Conservation (phyloP, 1,140 invertebrate species). For the Dolichoris vasculosae region DNA sequence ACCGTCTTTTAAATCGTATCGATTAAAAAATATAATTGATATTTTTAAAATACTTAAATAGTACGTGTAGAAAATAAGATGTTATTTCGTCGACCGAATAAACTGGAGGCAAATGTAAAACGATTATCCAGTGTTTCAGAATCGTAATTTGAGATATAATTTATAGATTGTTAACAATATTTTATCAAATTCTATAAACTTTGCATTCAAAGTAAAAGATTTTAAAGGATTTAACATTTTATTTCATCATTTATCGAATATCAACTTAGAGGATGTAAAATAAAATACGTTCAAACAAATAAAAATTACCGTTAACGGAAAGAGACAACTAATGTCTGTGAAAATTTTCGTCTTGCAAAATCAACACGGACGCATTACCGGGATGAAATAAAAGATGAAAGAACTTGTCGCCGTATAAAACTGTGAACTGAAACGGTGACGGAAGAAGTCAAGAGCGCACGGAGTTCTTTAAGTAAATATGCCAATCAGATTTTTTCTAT, state of each 20-base stretch:
- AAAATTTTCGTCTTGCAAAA: slow-evolving; percentile 16
- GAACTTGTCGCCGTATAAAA: not conserved
- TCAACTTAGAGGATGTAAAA: not conserved
- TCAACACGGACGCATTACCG: slow-evolving; percentile 3
- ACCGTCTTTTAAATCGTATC: too few species aligned
- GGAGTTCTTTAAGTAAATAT: slow-evolving; percentile 68
- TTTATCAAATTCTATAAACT: not conserved
- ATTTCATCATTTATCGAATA: not conserved
- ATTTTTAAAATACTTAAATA: too few species aligned
- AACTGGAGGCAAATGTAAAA: too few species aligned
- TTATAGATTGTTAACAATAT: not conserved
- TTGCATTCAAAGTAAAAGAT: not conserved
- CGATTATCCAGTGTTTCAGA: not conserved
- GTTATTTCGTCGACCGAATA: too few species aligned
- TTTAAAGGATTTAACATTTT: not conserved
- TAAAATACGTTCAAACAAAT: not conserved
- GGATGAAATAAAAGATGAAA: slow-evolving; percentile 33
- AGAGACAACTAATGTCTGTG: not conserved
- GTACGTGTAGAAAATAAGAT: too few species aligned
- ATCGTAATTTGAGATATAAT: not conserved
- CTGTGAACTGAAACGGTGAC: not conserved
- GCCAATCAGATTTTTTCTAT: slow-evolving; percentile 70
- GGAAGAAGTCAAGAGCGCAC: slow-evolving; percentile 2
- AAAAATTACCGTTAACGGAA: slow-evolving; percentile 10
- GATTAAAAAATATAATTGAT: too few species aligned